Conservation (phyloP, 2,797 vertebrate species). For the Crax fasciolata region DNA sequence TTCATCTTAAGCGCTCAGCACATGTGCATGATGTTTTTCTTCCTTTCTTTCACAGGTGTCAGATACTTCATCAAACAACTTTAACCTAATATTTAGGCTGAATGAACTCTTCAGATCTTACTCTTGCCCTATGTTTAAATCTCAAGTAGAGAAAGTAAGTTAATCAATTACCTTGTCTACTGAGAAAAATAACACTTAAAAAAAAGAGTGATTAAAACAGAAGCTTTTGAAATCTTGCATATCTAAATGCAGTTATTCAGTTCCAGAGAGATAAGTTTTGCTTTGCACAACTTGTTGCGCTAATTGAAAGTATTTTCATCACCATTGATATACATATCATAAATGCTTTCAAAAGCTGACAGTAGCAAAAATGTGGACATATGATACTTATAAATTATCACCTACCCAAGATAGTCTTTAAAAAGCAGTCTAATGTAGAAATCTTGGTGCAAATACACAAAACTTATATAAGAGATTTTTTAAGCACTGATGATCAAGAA, state of each 20-base stretch:
- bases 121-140: neutral
- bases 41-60: neutral
- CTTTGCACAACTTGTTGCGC: neutral
- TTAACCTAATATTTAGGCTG: neutral
- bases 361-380: neutral
- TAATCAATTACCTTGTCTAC: neutral
- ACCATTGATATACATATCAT: neutral
- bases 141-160: neutral
- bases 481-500: neutral
- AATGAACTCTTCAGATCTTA: neutral
- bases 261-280: neutral
- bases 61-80: neutral
- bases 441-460: neutral
- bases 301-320: neutral
- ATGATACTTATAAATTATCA: neutral
- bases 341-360: neutral
- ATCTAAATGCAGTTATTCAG: neutral
- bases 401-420: neutral
- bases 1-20: neutral
- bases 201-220: neutral
- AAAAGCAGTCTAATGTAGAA: neutral
- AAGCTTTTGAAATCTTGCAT: neutral
- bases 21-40: fast-evolving
- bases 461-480: neutral
- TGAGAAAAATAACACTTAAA: neutral